Conservation (phyloP, 2,113 vertebrate species). For the Leptobrachium leishanense region DNA sequence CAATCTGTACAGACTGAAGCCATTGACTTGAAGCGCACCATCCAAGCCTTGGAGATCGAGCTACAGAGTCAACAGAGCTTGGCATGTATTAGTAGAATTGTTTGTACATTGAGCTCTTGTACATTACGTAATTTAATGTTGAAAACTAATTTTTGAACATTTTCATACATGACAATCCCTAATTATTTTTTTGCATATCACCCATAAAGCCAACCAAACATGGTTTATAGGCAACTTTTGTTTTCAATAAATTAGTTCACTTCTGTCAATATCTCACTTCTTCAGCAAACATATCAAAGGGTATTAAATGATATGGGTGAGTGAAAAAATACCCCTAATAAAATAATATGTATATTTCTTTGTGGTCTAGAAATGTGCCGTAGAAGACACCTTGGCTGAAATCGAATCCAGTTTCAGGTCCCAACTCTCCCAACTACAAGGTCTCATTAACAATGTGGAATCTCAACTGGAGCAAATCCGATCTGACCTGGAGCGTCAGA, state of each 20-base stretch:
- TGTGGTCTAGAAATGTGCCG: constrained; percentile 64
- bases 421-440: constrained; percentile 63
- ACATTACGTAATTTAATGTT: neutral
- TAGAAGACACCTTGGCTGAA: constrained; percentile 67
- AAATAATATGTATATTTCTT: neutral
- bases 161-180: too few relatives aligned
- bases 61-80: constrained; percentile 64
- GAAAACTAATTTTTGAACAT: too few relatives aligned
- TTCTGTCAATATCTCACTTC: too few relatives aligned
- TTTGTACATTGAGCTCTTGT: neutral
- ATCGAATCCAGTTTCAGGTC: constrained; percentile 62
- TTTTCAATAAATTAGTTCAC: too few relatives aligned
- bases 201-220: too few relatives aligned
- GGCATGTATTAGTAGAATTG: constrained; percentile 45
- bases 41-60: constrained; percentile 68
- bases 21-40: constrained; percentile 57
- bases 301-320: too few relatives aligned
- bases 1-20: constrained; percentile 66
- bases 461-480: constrained; percentile 60
- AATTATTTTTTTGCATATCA: too few relatives aligned
- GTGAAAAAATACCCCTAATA: too few relatives aligned
- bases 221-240: too few relatives aligned
- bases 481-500: constrained; percentile 60
- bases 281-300: too few relatives aligned
- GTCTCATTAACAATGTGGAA: constrained; percentile 62